Evolutionary conservation across 2,113 vertebrate genomes (phyloP).

Genomic region (Labeo rohita): DNA sequence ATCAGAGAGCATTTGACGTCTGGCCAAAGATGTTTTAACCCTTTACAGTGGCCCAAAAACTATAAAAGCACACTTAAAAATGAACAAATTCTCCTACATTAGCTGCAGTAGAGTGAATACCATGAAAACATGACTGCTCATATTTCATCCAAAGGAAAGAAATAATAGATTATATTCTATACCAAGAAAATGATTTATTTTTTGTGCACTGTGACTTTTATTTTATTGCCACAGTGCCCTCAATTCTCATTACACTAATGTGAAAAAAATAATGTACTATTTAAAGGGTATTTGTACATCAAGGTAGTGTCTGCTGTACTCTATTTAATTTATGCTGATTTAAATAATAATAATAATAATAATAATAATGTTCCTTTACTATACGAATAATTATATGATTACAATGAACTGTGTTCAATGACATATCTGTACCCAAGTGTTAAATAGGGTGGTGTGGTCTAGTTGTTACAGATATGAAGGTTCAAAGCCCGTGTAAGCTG

Average conservation of each 20-base stretch:
- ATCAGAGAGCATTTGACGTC: constrained; percentile 32
- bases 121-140: neutral
- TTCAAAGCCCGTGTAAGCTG: neutral
- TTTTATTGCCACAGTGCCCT: neutral
- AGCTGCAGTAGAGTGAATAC: neutral
- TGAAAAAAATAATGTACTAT: neutral
- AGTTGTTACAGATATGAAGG: neutral
- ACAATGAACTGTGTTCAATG: neutral
- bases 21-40: constrained; percentile 33
- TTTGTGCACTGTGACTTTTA: neutral
- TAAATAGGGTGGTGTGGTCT: neutral
- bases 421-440: neutral
- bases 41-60: neutral
- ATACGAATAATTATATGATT: neutral
- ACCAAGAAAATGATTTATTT: neutral
- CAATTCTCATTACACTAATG: neutral
- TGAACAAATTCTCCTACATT: neutral
- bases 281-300: neutral
- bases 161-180: too few species aligned
- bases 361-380: neutral
- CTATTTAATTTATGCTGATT: neutral
- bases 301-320: neutral
- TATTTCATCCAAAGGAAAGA: neutral
- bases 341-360: neutral
- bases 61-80: neutral